Evolutionary conservation across 2,888 invertebrate species (phyloP), one percentile per base, ranked within the genome.

Genomic region (Dynastes maya): DNA sequence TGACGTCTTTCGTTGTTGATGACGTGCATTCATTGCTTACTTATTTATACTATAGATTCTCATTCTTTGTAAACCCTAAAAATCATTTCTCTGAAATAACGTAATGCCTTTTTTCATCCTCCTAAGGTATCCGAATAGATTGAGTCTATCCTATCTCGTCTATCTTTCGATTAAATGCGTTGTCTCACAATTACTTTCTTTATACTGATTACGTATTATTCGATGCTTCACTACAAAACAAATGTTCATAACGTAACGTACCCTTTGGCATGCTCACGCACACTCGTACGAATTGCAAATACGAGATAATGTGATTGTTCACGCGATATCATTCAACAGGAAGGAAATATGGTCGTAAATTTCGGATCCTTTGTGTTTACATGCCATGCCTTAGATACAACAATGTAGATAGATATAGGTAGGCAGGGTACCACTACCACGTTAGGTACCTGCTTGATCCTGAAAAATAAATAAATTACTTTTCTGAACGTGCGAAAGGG

Each of bases 301-400:
- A 82, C 79, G 74, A 80, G 83, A 80, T 84, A 84, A 84, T 84
- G 83, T 72, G 83, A 83, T 83, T 80, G 81, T 79, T 81, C 84
- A 84, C 84, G 84, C 84, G 83, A 83, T 84, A 84, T 82, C 81
- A 81, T 83, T 81, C 82, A 79, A 72, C 81, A 78, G 82, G 83
- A 83, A 84, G 76, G 76, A 77, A 77, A 67, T 82, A 80, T 80
- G 78, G 67, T 80, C 80, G 81, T 82, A 82, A 82, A 82, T 82
- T 78, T 78, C 67, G 79, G 63, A 77, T 76, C 75, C 80, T 81
- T 81, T 80, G 81, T 82, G 61, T 76, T 75, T 76, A 63, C 75
- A 55, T 65, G 72, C 49, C 76, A 53, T 64, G 37, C 67, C 76
- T 61, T 70, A 77, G 76, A 68, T 77, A 68, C 64, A 77, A 77